Conservation (phyloP, 2,888 invertebrate genomes). For the Melanostoma scalare region DNA sequence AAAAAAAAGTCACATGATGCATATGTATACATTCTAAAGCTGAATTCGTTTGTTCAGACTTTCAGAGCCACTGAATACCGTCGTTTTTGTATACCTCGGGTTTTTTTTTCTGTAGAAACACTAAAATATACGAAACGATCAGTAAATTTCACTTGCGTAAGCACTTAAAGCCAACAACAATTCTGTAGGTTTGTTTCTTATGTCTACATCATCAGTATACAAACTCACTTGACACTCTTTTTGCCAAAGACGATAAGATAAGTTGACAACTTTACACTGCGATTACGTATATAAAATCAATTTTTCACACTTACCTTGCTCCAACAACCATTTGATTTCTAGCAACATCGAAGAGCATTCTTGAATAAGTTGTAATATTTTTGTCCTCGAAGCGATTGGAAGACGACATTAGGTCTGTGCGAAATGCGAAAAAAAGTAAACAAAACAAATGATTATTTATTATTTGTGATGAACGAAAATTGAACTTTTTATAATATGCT, state of each 20-base stretch:
- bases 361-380: constrained; percentile 90
- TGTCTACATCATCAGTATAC: constrained; percentile 5
- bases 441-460: background rate
- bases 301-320: constrained; percentile 87
- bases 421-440: constrained; percentile 78
- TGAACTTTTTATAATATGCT: background rate
- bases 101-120: too few relatives aligned
- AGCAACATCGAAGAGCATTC: constrained; percentile 92
- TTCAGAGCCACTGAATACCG: constrained; percentile 10
- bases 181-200: constrained; percentile 8
- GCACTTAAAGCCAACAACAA: constrained; percentile 11
- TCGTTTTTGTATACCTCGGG: too few relatives aligned
- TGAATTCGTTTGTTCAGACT: constrained; percentile 3
- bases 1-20: background rate
- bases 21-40: background rate
- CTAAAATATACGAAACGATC: constrained; percentile 2
- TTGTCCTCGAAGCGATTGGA: constrained; percentile 88
- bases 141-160: constrained; percentile 26
- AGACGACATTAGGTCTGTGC: constrained; percentile 87
- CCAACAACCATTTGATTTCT: constrained; percentile 94
- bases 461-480: constrained; percentile 13
- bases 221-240: constrained; percentile 33
- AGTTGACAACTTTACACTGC: constrained; percentile 38
- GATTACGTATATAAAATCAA: constrained; percentile 27
- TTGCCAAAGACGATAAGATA: constrained; percentile 50